Evolutionary conservation across 2,888 invertebrate genomes (phyloP).

Genomic region (Rhagonycha lutea): DNA sequence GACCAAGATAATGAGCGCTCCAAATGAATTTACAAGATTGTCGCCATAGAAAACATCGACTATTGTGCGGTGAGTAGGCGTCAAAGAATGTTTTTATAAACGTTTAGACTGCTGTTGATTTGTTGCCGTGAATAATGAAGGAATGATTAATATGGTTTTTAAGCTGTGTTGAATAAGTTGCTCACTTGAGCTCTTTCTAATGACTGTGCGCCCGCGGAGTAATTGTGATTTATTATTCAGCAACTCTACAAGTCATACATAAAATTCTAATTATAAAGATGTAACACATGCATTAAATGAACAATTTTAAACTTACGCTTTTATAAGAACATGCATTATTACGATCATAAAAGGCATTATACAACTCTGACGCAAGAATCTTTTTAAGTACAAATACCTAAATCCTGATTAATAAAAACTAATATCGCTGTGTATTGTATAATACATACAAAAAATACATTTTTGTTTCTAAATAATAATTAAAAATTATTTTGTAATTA

Average conservation of each 20-base stretch:
- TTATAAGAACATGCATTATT: constrained; percentile 10
- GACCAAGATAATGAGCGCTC: constrained; percentile 22
- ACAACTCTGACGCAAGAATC: neutral
- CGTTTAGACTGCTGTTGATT: constrained; percentile 23
- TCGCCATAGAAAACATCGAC: constrained; percentile 27
- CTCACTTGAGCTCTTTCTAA: constrained; percentile 27
- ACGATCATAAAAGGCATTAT: constrained; percentile 9
- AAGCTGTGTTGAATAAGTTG: constrained; percentile 10
- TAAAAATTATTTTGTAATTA: neutral
- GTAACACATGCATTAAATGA: constrained; percentile 40
- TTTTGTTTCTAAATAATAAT: neutral
- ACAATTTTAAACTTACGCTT: constrained; percentile 29
- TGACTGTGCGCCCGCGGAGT: constrained; percentile 29
- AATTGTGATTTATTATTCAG: constrained; percentile 42
- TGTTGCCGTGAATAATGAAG: constrained; percentile 25
- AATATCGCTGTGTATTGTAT: neutral
- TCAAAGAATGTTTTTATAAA: constrained; percentile 23
- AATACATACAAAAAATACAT: neutral
- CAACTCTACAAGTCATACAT: constrained; percentile 38
- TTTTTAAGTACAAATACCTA: neutral
- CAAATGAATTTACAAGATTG: constrained; percentile 33
- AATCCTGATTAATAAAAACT: neutral
- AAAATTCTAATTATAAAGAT: constrained; percentile 40
- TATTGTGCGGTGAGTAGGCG: constrained; percentile 22
- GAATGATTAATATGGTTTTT: constrained; percentile 23